Conservation (phyloP, 2,888 invertebrate species). For the Lasioglossum malachurum region DNA sequence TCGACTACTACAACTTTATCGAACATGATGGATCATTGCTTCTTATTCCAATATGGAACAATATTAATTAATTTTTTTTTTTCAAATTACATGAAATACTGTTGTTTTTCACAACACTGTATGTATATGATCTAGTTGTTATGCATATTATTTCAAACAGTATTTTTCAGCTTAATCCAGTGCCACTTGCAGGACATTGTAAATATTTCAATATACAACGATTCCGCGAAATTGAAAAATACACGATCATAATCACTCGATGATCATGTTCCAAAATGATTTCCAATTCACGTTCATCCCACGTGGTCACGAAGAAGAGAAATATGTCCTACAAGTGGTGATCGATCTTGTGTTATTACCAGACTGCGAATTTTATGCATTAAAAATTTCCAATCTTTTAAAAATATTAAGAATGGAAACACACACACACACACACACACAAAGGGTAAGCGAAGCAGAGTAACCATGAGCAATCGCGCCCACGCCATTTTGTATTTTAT, state of each 20-base stretch:
- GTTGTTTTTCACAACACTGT: conserved; percentile 43
- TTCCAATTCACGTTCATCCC: too few species aligned
- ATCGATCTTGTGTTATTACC: conserved; percentile 5
- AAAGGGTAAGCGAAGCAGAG: not conserved
- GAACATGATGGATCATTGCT: not conserved
- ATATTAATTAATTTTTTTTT: too few species aligned
- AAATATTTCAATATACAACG: not conserved
- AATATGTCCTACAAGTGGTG: conserved; percentile 17
- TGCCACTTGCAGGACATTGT: conserved; percentile 29
- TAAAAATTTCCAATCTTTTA: not conserved
- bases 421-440: too few species aligned
- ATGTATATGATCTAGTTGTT: conserved; percentile 36
- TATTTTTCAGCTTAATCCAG: conserved; percentile 42
- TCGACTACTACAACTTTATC: not conserved
- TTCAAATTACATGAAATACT: not conserved
- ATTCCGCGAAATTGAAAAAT: not conserved
- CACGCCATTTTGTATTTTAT: not conserved
- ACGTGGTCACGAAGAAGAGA: not conserved
- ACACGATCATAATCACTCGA: too few species aligned
- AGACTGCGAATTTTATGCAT: not conserved
- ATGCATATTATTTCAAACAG: conserved; percentile 29
- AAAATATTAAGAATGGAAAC: not conserved
- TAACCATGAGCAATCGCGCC: not conserved
- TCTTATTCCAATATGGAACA: not conserved
- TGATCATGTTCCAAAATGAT: too few species aligned